Percentiles rank a stretch among this genome's conserved stretches.
Evolutionary conservation across 1,140 invertebrate species (phyloP).

Genomic region (Diachasmimorpha longicaudata): DNA sequence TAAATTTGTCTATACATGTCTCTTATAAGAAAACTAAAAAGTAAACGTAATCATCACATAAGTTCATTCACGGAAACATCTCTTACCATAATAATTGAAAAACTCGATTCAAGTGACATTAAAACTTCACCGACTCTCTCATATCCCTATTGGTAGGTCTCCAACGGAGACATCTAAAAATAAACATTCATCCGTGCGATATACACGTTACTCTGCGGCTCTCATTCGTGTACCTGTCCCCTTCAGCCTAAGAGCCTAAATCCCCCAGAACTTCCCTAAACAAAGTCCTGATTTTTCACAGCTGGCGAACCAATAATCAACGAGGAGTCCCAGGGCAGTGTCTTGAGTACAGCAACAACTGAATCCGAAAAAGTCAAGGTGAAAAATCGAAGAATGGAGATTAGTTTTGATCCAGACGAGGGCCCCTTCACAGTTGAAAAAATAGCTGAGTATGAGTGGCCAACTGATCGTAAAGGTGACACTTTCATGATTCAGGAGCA

Average conservation of each 20-base stretch:
- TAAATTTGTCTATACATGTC: too few species aligned
- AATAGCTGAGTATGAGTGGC: constrained; percentile 95
- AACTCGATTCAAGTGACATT: too few species aligned
- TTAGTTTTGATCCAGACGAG: constrained; percentile 71
- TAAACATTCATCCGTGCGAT: constrained; percentile 51
- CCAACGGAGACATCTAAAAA: constrained; percentile 56
- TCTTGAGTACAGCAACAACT: constrained; percentile 72
- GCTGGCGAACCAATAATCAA: constrained; percentile 68
- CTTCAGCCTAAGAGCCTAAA: neutral
- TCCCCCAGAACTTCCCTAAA: neutral
- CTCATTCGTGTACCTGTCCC: constrained; percentile 32
- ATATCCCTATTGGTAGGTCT: constrained; percentile 51
- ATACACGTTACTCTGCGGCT: constrained; percentile 45
- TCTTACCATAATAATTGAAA: too few species aligned
- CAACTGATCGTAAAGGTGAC: constrained; percentile 74
- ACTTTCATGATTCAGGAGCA: constrained; percentile 91
- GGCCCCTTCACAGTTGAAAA: constrained; percentile 82
- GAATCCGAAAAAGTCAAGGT: constrained; percentile 72
- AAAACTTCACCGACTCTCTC: too few species aligned
- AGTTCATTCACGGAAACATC: too few species aligned
- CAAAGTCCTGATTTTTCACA: neutral
- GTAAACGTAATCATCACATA: too few species aligned
- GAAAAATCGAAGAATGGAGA: constrained; percentile 75
- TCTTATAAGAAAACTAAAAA: too few species aligned
- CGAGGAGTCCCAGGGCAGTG: constrained; percentile 81